Conservation (phyloP, 2,113 vertebrate genomes). For the Phyllostomus hastatus region DNA sequence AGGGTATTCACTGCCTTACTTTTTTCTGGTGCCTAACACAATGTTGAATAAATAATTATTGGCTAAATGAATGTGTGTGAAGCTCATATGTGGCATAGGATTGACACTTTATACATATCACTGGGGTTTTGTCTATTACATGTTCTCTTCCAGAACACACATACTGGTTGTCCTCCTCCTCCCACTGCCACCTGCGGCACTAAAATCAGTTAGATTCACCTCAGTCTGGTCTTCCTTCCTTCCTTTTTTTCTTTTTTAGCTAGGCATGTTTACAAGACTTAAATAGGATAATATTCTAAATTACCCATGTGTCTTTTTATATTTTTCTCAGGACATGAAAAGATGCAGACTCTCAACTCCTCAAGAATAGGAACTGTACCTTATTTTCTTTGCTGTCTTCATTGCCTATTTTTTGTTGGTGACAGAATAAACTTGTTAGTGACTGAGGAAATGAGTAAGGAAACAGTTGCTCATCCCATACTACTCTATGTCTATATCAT, state of each 20-base stretch:
- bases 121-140: background rate
- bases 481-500: background rate
- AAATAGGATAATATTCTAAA: background rate
- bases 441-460: background rate
- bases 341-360: background rate
- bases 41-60: background rate
- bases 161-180: background rate
- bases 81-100: background rate
- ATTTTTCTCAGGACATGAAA: background rate
- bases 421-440: background rate
- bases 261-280: background rate
- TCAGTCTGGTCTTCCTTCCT: background rate
- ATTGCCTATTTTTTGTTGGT: background rate
- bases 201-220: background rate
- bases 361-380: background rate
- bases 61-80: background rate
- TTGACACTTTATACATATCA: background rate
- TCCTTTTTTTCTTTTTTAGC: background rate
- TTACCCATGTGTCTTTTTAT: background rate
- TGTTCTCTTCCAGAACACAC: background rate
- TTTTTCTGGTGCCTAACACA: background rate
- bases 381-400: background rate
- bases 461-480: background rate
- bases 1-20: background rate
- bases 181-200: background rate